Evolutionary conservation across 30 jellyfish, hydroid and myxozoan genomes (phyloP).

Genomic region (Aurelia coerulea): DNA sequence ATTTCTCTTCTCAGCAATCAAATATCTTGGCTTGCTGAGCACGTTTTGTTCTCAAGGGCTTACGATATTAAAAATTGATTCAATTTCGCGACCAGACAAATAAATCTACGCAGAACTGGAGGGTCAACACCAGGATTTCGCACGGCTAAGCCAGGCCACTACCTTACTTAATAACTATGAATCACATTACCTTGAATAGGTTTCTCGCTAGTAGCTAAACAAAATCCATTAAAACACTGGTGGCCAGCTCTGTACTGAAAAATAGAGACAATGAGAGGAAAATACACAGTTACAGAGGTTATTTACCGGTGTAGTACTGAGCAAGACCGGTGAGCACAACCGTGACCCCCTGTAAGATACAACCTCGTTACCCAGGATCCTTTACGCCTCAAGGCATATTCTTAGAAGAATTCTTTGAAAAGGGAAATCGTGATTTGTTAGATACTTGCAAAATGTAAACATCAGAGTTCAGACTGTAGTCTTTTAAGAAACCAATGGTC

Average conservation of each 20-base stretch:
- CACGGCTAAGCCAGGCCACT: constrained; percentile 49
- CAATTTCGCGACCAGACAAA: constrained; percentile 61
- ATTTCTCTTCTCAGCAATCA: constrained; percentile 10
- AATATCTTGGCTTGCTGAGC: constrained; percentile 54
- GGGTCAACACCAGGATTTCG: constrained; percentile 46
- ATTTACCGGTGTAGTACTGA: constrained; percentile 3
- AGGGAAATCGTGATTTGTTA: too few relatives aligned
- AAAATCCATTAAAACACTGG: not conserved
- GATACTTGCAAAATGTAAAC: too few relatives aligned
- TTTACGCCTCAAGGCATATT: not conserved
- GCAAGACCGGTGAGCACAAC: not conserved
- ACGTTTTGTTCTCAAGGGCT: constrained; percentile 22
- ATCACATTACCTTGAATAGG: not conserved
- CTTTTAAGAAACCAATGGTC: too few relatives aligned
- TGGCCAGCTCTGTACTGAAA: not conserved
- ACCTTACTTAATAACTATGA: constrained; percentile 27
- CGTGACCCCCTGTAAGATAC: constrained; percentile 3
- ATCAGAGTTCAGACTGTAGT: too few relatives aligned
- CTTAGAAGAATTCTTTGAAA: too few relatives aligned
- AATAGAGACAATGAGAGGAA: not conserved
- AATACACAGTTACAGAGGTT: constrained; percentile 4
- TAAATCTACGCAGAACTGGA: constrained; percentile 36
- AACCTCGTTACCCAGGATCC: not conserved
- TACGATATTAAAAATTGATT: constrained; percentile 28
- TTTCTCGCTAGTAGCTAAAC: not conserved